phyloP scores from a whole-genome alignment of 1,140 invertebrate genomes.

The Drosophila subpulchrella region DNA sequence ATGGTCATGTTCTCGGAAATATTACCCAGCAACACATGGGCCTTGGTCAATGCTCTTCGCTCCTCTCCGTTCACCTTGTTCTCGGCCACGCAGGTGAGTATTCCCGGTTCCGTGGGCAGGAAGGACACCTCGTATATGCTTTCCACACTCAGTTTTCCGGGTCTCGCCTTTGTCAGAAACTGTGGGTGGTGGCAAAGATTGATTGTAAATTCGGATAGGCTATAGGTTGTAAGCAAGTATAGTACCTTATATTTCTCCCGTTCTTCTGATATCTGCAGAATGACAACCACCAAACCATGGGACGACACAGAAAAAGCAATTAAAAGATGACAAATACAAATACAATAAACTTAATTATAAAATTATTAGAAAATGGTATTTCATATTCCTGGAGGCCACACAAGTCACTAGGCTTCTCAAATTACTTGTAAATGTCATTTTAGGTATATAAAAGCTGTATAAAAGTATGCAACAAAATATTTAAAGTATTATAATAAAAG shows the following conservation, averaged over 20 bases:
- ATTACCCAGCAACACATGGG: constrained; percentile 66
- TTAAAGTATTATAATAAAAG: too few relatives aligned
- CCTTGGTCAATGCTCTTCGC: constrained; percentile 25
- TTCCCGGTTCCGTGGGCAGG: constrained; percentile 71
- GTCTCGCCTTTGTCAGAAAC: constrained; percentile 47
- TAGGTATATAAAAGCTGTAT: too few relatives aligned
- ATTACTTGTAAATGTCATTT: too few relatives aligned
- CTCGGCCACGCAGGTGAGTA: constrained; percentile 74
- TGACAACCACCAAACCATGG: neutral
- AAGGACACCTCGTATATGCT: constrained; percentile 66
- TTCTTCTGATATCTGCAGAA: constrained; percentile 9
- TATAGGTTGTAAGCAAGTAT: neutral
- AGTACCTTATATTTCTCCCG: constrained; percentile 21
- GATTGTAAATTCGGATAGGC: neutral
- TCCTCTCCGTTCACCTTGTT: constrained; percentile 53
- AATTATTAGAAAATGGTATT: too few relatives aligned
- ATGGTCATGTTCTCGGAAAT: constrained; percentile 71
- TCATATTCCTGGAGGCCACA: too few relatives aligned
- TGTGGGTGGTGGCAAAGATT: neutral
- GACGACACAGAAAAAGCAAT: constrained; percentile 20
- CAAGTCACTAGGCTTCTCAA: too few relatives aligned
- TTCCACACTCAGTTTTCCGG: constrained; percentile 55
- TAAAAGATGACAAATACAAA: constrained; percentile 7
- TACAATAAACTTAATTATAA: neutral
- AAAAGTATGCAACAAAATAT: too few relatives aligned